phyloP scores from a whole-genome alignment of 1,140 invertebrate genomes.

The Cydia amplana region DNA sequence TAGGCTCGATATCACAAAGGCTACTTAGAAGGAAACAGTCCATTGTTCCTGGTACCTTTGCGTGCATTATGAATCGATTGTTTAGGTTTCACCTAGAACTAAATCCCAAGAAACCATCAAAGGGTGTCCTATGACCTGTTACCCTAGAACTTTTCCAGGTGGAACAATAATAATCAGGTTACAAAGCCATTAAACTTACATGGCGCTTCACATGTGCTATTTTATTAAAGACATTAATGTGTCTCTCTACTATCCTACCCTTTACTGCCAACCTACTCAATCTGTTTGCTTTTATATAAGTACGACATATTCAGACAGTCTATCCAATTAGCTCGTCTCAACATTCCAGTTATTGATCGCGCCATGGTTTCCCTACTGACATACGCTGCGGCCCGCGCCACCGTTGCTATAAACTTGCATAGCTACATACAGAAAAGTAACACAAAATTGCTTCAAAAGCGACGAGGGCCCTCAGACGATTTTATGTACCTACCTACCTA shows the following conservation, averaged over 20 bases:
- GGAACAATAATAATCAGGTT: neutral
- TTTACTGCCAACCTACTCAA: constrained; percentile 9
- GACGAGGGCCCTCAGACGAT: constrained; percentile 72
- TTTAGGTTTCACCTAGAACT: constrained; percentile 59
- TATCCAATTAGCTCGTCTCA: constrained; percentile 17
- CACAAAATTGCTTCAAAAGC: constrained; percentile 64
- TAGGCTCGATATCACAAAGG: constrained; percentile 60
- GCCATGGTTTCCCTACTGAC: constrained; percentile 50
- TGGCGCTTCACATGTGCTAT: neutral
- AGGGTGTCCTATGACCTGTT: constrained; percentile 34
- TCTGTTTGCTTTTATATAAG: neutral
- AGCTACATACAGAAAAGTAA: constrained; percentile 36
- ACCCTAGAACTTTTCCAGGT: constrained; percentile 15
- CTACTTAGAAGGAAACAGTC: constrained; percentile 66
- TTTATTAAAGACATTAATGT: neutral
- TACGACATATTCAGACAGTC: neutral
- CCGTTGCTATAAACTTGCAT: constrained; percentile 36
- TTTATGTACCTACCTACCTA: constrained; percentile 55
- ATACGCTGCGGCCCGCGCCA: constrained; percentile 53
- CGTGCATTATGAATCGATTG: constrained; percentile 57
- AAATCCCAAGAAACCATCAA: constrained; percentile 41
- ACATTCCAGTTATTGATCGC: constrained; percentile 27
- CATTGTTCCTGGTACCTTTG: constrained; percentile 68
- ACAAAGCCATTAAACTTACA: neutral
- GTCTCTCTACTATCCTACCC: neutral